A percentile compares a stretch with the other conserved stretches of the same genome.
phyloP scores from a whole-genome alignment of 2,888 invertebrate genomes.

The Diaperis boleti region DNA sequence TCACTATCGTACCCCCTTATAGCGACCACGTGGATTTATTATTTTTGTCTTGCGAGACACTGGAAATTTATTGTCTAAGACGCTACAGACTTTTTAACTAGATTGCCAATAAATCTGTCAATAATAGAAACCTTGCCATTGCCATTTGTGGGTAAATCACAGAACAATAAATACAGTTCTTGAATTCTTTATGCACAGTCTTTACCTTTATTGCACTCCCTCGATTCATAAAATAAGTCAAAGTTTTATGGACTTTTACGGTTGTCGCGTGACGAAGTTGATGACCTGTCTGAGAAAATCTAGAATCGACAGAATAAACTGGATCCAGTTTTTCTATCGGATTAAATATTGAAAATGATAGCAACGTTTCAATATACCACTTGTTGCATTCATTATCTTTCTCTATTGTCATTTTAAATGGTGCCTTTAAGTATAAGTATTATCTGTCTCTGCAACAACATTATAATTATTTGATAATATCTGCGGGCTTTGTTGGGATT shows the following conservation, averaged over 20 bases:
- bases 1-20: constrained; percentile 43
- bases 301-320: constrained; percentile 4
- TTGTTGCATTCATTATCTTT: constrained; percentile 16
- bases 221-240: constrained; percentile 38
- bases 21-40: constrained; percentile 40
- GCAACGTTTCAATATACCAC: constrained; percentile 8
- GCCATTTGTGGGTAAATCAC: constrained; percentile 22
- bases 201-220: constrained; percentile 22
- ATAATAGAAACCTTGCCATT: constrained; percentile 9
- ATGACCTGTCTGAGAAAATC: constrained; percentile 26
- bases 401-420: constrained; percentile 19
- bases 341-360: neutral
- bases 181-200: constrained; percentile 24
- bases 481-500: neutral
- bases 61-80: constrained; percentile 18
- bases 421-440: constrained; percentile 9
- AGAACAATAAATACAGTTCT: constrained; percentile 17
- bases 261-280: constrained; percentile 34
- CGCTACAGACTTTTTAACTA: constrained; percentile 19
- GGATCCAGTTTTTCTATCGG: neutral
- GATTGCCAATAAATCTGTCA: constrained; percentile 17
- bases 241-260: constrained; percentile 29
- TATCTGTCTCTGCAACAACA: constrained; percentile 8
- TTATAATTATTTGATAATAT: constrained; percentile 23
- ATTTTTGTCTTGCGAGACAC: constrained; percentile 32